phyloP scores from a whole-genome alignment of 2,113 vertebrate genomes.

The Chionodraco myersi region DNA sequence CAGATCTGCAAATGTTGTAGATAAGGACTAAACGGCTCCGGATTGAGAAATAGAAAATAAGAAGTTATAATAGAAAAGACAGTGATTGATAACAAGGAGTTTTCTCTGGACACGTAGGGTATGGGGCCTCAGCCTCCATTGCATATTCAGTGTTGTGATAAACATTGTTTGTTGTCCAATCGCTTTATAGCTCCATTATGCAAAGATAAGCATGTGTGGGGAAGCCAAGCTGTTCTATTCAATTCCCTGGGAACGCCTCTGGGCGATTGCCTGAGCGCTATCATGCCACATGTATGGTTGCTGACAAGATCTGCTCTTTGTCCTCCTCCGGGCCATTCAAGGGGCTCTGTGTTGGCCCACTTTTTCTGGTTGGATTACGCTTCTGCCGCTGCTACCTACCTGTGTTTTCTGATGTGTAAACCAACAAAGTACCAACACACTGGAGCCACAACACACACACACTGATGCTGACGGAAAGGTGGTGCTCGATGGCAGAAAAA shows the following conservation, averaged over 20 bases:
- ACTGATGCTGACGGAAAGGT: background rate
- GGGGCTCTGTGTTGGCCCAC: slow-evolving; percentile 63
- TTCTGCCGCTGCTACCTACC: slow-evolving; percentile 17
- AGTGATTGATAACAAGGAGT: background rate
- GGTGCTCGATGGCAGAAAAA: background rate
- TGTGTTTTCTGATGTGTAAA: slow-evolving; percentile 28
- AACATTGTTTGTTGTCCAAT: slow-evolving; percentile 6
- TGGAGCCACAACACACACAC: background rate
- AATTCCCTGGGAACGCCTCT: slow-evolving; percentile 21
- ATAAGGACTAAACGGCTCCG: no score
- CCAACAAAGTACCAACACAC: background rate
- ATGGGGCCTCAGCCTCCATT: background rate
- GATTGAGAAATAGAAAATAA: no score
- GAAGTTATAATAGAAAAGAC: no score
- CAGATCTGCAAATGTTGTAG: no score
- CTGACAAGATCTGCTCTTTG: slow-evolving; percentile 66
- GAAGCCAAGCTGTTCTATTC: slow-evolving; percentile 50
- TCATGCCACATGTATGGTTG: slow-evolving; percentile 42
- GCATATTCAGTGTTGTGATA: background rate
- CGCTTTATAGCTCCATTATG: background rate
- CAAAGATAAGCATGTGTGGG: slow-evolving; percentile 33
- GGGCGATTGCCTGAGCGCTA: slow-evolving; percentile 14
- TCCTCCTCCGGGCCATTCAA: slow-evolving; percentile 52
- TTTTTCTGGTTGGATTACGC: slow-evolving; percentile 34
- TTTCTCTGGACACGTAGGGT: background rate